Evolutionary conservation across 1,140 invertebrate genomes (phyloP), one percentile per base, ranked within the genome.

Genomic region (Papilio helenus): DNA sequence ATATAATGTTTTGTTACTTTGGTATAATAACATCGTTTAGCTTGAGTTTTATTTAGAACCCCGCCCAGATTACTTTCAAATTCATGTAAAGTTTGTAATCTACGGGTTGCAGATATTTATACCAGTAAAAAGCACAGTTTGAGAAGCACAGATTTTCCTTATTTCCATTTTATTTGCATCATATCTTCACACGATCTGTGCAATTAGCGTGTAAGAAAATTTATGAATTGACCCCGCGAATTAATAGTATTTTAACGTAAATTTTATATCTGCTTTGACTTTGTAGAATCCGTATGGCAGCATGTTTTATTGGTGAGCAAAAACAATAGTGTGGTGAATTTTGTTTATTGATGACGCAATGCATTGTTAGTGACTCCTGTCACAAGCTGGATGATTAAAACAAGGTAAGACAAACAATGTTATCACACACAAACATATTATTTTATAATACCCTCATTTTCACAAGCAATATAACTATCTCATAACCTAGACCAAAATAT

Each of bases 281-380:
- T 68, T 29, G 4, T 29, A 68, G 20, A 68, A 29, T 29, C 61
- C 14, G 23, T 23, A 61, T 10, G 23, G 9, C 23, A 61, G 2
- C 23, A 61, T 29, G 26, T 68, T 68, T 68, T 68, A 68, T 61
- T 68, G 61, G 29, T 61, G 65, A 77, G 16, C 39, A 34, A 34
- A 55, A 77, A 77, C 76, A 77, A 77, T 77, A 77, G 34, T 34
- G 55, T 58, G 34, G 76, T 77, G 76, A 77, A 76, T 76, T 76
- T 76, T 77, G 76, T 65, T 77, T 77, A 61, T 44, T 61, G 34
- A 77, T 42, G 76, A 77, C 58, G 51, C 55, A 77, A 77, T 58
- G 76, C 76, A 77, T 77, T 77, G 76, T 77, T 77, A 77, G 76
- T 20, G 34, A 23, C 58, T 77, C 34, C n/a, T 20, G 34, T 77